Percentiles rank a stretch among this genome's conserved stretches.
Conservation (phyloP, 2,888 invertebrate species). For the Harpagoxenus sublaevis region DNA sequence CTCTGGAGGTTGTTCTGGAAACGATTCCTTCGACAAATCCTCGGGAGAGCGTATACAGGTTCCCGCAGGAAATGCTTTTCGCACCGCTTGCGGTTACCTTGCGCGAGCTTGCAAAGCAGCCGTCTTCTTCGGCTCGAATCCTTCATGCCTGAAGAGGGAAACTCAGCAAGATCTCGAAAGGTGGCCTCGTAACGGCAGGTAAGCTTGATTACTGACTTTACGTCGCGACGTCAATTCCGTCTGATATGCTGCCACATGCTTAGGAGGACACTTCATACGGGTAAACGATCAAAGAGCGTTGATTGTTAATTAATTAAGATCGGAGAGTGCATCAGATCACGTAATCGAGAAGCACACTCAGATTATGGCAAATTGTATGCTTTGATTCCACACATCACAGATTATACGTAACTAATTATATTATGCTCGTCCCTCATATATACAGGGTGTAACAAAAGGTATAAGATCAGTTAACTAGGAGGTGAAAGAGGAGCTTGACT, state of each 20-base stretch:
- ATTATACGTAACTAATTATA: not conserved
- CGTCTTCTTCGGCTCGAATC: constrained; percentile 29
- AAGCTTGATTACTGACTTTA: constrained; percentile 49
- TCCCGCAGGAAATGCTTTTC: constrained; percentile 43
- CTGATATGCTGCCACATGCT: constrained; percentile 34
- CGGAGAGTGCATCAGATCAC: not conserved
- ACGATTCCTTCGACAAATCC: constrained; percentile 44
- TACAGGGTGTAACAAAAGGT: no score
- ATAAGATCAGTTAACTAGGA: no score
- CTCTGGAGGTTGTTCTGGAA: constrained; percentile 53
- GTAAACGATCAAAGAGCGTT: constrained; percentile 43
- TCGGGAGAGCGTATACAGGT: constrained; percentile 16
- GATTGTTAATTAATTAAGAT: constrained; percentile 56
- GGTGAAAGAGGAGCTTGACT: no score
- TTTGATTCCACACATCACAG: not conserved
- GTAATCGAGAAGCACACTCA: not conserved
- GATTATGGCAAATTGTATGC: not conserved
- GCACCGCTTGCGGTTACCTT: constrained; percentile 40
- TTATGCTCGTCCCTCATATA: not conserved
- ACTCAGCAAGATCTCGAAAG: constrained; percentile 53
- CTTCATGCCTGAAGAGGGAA: constrained; percentile 42
- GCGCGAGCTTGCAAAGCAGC: constrained; percentile 48
- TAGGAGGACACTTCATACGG: constrained; percentile 32
- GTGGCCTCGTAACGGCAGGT: constrained; percentile 29
- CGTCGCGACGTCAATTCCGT: constrained; percentile 37